Base-by-base conservation (phyloP, 1,140 invertebrate genomes). In the Drosophila rhopaloa region DNA sequence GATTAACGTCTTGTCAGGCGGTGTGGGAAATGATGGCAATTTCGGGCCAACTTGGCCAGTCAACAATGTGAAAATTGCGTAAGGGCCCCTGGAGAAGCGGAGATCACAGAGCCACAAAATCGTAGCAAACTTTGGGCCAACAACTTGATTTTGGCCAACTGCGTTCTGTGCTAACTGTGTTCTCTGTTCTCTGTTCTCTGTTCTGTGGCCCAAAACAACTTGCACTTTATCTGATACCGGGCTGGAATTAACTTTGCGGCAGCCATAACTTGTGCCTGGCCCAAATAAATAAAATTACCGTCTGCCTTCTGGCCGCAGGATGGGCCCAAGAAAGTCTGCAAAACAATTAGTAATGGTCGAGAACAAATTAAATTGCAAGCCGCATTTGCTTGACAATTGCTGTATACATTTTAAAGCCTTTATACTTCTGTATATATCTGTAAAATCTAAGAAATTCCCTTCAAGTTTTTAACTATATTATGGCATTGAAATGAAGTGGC, bases 11-110 rank as follows among this genome's bases (percentile, higher is more conserved):
- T 58, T 72, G 66, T 67, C 65, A 59, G 41, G 24, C 50, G 38
- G 38, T 47, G 78, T 85, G 81, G 78, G 82, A 85, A 85, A 50
- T 75, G 72, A 63, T 75, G 41, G 80, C 76, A 68, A 82, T 78
- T 82, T 79, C 65, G 78, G 78, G 74, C 60, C 58, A 76, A 75
- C 70, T 76, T 79, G 48, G 48, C 48, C 79, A 38, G 16, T n/a
- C 46, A 27, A 74, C 72, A 75, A 75, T 75, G 73, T 66, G 72
- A 66, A 76, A 76, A 76, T 76, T 76, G 72, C 72, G 59, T 75
- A 75, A 75, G 58, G 19, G 37, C 48, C 27, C 19, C 40, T 4
- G 38, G 32, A 41, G 29, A 60, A 37, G 3, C 40, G 35, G 14
- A 51, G 48, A 43, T 44, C 61, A 27, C 27, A 61, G 24, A 29